Evolutionary conservation across 2,113 vertebrate genomes (phyloP).

Genomic region (Ailurus styani): DNA sequence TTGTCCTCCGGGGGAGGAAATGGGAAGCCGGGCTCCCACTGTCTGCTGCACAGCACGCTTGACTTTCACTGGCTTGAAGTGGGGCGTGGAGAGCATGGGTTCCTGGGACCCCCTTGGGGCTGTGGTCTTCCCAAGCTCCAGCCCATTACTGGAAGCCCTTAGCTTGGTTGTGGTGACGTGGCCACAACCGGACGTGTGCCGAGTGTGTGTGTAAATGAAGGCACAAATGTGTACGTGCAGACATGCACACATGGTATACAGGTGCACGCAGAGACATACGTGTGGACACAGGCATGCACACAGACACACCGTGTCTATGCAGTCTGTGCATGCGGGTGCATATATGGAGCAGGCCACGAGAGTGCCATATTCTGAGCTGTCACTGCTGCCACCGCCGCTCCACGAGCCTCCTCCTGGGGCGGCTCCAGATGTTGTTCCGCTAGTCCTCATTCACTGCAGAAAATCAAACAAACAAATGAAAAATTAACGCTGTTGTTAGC

Average conservation of each 20-base stretch:
- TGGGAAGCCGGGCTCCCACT: background rate
- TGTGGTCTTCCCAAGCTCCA: background rate
- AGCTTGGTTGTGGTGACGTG: background rate
- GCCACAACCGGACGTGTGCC: background rate
- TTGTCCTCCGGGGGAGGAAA: background rate
- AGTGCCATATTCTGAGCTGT: background rate
- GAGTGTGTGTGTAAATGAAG: background rate
- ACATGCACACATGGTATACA: rapidly evolving
- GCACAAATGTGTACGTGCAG: background rate
- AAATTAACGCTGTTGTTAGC: constrained; percentile 83
- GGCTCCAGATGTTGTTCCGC: constrained; percentile 71
- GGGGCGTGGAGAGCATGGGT: background rate
- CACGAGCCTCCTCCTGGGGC: constrained; percentile 5
- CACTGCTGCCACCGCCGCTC: background rate
- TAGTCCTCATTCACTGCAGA: constrained; percentile 66
- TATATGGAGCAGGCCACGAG: rapidly evolving
- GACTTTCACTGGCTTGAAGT: background rate
- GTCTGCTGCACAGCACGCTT: background rate
- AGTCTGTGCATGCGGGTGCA: background rate
- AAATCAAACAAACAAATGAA: constrained; percentile 85
- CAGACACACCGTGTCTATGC: background rate
- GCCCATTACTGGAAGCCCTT: background rate
- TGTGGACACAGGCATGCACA: rapidly evolving
- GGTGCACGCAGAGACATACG: rapidly evolving
- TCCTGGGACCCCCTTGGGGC: background rate